Percentiles rank a stretch among this genome's conserved stretches.
phyloP scores from a whole-genome alignment of 2,113 vertebrate species.

The Danionella cerebrum region DNA sequence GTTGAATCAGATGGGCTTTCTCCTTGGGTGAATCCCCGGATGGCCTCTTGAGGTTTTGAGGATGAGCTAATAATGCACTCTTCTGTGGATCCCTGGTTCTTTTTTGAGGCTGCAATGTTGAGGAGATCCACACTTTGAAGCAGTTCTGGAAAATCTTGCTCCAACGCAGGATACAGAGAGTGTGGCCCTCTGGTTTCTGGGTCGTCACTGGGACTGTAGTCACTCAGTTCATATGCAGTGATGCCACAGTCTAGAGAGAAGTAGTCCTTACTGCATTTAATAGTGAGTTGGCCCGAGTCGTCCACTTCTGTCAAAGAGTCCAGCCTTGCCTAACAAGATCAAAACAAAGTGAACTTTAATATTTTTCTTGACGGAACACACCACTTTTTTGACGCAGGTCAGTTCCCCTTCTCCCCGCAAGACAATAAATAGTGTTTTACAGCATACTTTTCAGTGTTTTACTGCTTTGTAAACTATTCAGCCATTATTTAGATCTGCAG shows the following conservation, averaged over 20 bases:
- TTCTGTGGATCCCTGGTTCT: slow-evolving; percentile 43
- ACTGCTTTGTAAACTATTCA: too few species aligned
- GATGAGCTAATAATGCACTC: slow-evolving; percentile 38
- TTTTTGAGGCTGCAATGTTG: slow-evolving; percentile 59
- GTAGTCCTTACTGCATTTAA: slow-evolving; percentile 95
- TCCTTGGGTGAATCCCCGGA: slow-evolving; percentile 28
- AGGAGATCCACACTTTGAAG: slow-evolving; percentile 77
- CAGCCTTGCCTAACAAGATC: slow-evolving; percentile 73
- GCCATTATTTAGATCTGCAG: too few species aligned
- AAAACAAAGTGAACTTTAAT: too few species aligned
- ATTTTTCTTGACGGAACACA: too few species aligned
- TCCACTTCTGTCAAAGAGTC: slow-evolving; percentile 93
- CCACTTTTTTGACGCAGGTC: too few species aligned
- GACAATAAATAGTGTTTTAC: too few species aligned
- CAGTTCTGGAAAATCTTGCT: slow-evolving; percentile 75
- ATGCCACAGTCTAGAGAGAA: slow-evolving; percentile 96
- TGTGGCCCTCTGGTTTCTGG: slow-evolving; percentile 57
- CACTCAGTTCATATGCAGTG: slow-evolving; percentile 91
- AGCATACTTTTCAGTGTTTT: too few species aligned
- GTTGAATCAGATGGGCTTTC: slow-evolving; percentile 28
- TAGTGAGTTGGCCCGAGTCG: slow-evolving; percentile 92
- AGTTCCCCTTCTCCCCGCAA: too few species aligned
- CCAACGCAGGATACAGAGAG: slow-evolving; percentile 70
- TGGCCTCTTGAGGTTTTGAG: slow-evolving; percentile 1
- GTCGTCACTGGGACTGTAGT: slow-evolving; percentile 91